Evolutionary conservation across 1,140 invertebrate species (phyloP).

Genomic region (Rhizoglyphus robini): DNA sequence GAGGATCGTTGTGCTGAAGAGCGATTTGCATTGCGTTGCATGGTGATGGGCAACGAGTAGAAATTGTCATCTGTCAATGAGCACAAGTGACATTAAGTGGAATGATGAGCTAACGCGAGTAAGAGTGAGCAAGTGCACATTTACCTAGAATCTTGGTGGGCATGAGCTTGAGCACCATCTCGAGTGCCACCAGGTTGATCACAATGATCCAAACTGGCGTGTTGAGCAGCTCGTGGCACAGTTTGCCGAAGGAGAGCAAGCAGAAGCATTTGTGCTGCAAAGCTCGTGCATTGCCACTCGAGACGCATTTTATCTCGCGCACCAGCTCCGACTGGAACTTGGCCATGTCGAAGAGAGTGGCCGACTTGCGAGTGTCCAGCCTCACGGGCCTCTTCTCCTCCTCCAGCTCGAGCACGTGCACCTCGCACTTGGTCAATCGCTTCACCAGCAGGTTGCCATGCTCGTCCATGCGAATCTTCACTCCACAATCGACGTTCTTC

Average conservation of each 20-base stretch:
- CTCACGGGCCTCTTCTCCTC: neutral
- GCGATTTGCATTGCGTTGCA: neutral
- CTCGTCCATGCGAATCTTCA: constrained; percentile 86
- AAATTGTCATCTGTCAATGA: neutral
- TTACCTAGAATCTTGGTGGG: neutral
- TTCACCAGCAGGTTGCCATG: constrained; percentile 71
- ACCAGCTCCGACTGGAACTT: constrained; percentile 51
- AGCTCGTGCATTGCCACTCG: constrained; percentile 59
- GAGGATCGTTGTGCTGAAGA: neutral
- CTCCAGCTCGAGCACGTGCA: neutral
- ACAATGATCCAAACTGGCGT: constrained; percentile 89
- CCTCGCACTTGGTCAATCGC: neutral
- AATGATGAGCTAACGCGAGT: neutral
- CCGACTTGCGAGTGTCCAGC: neutral
- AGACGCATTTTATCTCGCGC: constrained; percentile 71
- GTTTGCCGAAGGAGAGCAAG: constrained; percentile 73
- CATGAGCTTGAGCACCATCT: constrained; percentile 57
- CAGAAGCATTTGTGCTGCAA: constrained; percentile 39
- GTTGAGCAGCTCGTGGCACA: constrained; percentile 65
- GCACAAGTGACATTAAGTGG: neutral
- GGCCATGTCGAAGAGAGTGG: constrained; percentile 2
- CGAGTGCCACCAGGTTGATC: constrained; percentile 87
- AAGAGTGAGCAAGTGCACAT: neutral
- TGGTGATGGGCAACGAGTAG: constrained; percentile 7
- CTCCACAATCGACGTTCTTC: constrained; percentile 78